Conservation (phyloP, 2,113 vertebrate species). For the Corythornis cristatus region DNA sequence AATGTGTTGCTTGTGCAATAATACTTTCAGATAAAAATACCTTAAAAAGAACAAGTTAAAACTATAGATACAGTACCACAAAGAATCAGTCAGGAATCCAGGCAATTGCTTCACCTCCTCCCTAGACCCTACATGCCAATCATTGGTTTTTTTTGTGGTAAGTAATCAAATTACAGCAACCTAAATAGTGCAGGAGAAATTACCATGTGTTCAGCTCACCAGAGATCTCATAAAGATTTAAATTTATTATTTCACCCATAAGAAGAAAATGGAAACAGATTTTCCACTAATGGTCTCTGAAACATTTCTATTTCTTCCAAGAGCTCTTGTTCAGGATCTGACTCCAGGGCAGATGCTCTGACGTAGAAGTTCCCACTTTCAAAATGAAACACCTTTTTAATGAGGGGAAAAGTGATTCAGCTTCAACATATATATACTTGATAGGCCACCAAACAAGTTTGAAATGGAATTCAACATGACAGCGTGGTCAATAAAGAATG, state of each 20-base stretch:
- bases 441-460: not conserved
- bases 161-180: not conserved
- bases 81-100: not conserved
- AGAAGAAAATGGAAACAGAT: not conserved
- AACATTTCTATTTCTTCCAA: not conserved
- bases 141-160: not conserved
- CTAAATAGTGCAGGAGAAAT: not conserved
- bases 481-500: not conserved
- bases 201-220: not conserved
- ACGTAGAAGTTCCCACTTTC: not conserved
- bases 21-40: not conserved
- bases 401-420: constrained; percentile 7
- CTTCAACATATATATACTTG: not conserved
- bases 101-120: not conserved
- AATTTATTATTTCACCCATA: not conserved
- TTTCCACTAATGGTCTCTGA: not conserved
- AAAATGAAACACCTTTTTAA: constrained; percentile 1
- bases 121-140: not conserved
- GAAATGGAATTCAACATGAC: not conserved
- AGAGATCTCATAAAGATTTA: not conserved
- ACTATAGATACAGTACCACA: not conserved
- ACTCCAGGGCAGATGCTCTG: not conserved
- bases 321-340: not conserved
- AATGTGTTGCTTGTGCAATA: not conserved
- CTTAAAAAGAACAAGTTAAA: not conserved